Evolutionary conservation across 2,797 vertebrate genomes (phyloP).

Genomic region (Phoebastria nigripes): DNA sequence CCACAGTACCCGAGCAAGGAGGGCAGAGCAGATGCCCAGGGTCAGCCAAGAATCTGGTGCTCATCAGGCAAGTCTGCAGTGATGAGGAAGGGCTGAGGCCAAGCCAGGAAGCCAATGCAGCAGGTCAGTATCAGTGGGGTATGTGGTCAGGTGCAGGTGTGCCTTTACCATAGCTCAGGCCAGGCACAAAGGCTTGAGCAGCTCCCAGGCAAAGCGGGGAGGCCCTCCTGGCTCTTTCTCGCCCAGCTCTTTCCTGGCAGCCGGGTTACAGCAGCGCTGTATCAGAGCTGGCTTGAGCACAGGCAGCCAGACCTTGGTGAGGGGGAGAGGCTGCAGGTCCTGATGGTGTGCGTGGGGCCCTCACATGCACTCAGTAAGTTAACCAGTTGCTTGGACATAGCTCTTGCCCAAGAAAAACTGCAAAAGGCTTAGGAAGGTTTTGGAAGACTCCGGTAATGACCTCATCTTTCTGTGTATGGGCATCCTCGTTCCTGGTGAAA

Average conservation of each 20-base stretch:
- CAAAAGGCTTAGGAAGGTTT: neutral
- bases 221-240: neutral
- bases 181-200: neutral
- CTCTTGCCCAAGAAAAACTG: neutral
- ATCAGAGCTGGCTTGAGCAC: neutral
- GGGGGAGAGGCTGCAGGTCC: neutral
- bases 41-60: neutral
- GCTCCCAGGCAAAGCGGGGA: neutral
- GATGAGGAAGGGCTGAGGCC: neutral
- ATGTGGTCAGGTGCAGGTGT: neutral
- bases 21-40: neutral
- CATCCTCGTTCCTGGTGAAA: neutral
- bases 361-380: rapidly evolving
- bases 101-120: neutral
- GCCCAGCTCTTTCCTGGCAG: neutral
- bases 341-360: rapidly evolving
- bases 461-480: neutral
- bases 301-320: neutral
- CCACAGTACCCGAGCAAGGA: neutral
- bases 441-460: neutral
- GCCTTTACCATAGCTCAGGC: neutral
- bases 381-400: neutral
- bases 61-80: neutral
- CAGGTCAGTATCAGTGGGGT: neutral
- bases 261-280: neutral